phyloP scores from a whole-genome alignment of 2,888 invertebrate genomes.

The Sympetrum striolatum region DNA sequence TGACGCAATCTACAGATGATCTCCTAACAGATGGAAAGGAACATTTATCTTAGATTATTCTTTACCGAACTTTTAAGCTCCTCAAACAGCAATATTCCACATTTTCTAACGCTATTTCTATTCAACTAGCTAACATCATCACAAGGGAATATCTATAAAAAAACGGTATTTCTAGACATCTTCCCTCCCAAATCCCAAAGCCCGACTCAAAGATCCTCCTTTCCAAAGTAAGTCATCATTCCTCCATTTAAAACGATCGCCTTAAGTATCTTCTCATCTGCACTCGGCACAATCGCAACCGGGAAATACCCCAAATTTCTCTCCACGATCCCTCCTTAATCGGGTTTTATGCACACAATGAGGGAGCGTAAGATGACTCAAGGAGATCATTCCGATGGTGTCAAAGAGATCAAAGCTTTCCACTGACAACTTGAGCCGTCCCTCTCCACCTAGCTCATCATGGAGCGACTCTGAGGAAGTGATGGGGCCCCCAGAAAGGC shows the following conservation, averaged over 20 bases:
- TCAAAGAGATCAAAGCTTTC: slow-evolving; percentile 31
- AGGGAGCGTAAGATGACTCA: background rate
- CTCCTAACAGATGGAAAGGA: too few relatives aligned
- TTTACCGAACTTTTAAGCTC: too few relatives aligned
- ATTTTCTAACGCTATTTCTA: too few relatives aligned
- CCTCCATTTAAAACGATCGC: background rate
- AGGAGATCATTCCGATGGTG: slow-evolving; percentile 28
- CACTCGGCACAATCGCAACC: background rate
- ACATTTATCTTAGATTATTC: too few relatives aligned
- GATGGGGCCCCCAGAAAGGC: background rate
- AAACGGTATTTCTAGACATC: too few relatives aligned
- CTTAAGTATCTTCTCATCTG: background rate
- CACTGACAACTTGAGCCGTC: slow-evolving; percentile 20
- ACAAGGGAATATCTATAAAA: too few relatives aligned
- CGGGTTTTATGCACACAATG: slow-evolving; percentile 1
- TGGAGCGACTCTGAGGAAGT: slow-evolving; percentile 3
- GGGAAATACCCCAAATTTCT: background rate
- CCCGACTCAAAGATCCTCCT: too few relatives aligned
- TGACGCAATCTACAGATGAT: too few relatives aligned
- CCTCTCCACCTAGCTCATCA: slow-evolving; percentile 11
- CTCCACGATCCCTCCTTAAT: background rate
- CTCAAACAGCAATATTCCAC: too few relatives aligned
- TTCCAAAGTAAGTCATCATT: too few relatives aligned
- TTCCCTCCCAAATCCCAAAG: too few relatives aligned
- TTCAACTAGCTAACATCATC: too few relatives aligned